Conservation (phyloP, 2,797 vertebrate species). For the Anableps anableps region DNA sequence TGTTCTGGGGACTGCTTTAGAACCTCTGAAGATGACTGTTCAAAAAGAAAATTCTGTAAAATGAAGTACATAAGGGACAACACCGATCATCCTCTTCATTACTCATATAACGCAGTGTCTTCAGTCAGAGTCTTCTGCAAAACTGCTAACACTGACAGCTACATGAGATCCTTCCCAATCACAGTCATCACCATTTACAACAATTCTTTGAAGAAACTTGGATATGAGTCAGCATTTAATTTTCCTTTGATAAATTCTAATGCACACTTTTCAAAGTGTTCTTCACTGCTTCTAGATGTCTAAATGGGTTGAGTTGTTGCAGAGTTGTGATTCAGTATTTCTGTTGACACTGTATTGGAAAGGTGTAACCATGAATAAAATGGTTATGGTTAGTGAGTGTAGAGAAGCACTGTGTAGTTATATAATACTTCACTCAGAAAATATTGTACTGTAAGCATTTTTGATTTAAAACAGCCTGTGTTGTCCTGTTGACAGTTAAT, state of each 20-base stretch:
- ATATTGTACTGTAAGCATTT: conserved; percentile 23
- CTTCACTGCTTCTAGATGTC: neutral
- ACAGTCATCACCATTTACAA: neutral
- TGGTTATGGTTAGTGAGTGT: neutral
- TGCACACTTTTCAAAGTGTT: neutral
- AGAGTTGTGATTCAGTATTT: neutral
- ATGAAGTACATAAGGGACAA: neutral
- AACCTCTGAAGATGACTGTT: neutral
- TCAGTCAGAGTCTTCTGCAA: neutral
- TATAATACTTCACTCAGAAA: neutral
- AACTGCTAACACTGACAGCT: neutral
- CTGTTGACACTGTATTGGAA: neutral
- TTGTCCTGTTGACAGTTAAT: conserved; percentile 59
- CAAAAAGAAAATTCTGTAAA: too few relatives aligned
- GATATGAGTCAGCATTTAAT: neutral
- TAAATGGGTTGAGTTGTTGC: neutral
- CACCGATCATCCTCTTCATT: too few relatives aligned
- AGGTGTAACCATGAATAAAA: too few relatives aligned
- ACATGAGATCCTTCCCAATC: neutral
- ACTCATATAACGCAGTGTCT: neutral
- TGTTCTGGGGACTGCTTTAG: too few relatives aligned
- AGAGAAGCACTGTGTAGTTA: neutral
- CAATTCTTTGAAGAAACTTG: neutral
- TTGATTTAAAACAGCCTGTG: conserved; percentile 21
- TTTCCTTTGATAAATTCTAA: neutral